Evolutionary conservation across 2,113 vertebrate genomes (phyloP).

Genomic region (Python bivittatus): DNA sequence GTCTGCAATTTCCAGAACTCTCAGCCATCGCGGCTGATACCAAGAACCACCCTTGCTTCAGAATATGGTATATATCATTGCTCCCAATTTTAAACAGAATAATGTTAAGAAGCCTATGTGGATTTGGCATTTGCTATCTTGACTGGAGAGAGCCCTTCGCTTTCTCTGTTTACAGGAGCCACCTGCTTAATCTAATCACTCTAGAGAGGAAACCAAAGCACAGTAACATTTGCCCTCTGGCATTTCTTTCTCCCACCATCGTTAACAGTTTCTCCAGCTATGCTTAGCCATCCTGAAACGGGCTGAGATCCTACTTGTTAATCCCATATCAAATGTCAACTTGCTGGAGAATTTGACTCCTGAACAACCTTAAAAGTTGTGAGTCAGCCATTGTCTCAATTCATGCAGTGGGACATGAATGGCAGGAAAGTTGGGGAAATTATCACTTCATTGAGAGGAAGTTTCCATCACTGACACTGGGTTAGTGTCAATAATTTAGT

Average conservation of each 20-base stretch:
- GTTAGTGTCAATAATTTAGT: conserved; percentile 1
- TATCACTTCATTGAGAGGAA: not conserved
- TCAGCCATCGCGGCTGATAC: not conserved
- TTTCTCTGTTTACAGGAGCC: conserved; percentile 18
- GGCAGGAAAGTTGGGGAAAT: not conserved
- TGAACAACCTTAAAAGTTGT: not conserved
- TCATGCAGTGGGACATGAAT: not conserved
- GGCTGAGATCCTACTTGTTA: not conserved
- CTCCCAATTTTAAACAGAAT: not conserved
- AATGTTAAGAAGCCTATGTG: not conserved
- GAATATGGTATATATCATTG: not conserved
- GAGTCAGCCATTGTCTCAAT: conserved; percentile 24
- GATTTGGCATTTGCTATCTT: not conserved
- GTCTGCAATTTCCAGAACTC: not conserved
- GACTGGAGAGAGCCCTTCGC: not conserved
- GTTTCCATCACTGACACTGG: not conserved
- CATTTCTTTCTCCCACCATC: not conserved
- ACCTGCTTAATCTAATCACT: conserved; percentile 35
- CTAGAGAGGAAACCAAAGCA: conserved; percentile 8
- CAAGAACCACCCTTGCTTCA: not conserved
- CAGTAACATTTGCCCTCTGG: not conserved
- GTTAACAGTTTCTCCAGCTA: conserved; percentile 4
- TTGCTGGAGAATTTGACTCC: not conserved
- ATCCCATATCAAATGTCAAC: not conserved
- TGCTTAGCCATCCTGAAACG: not conserved